Evolutionary conservation across 2,797 vertebrate genomes (phyloP), one percentile per base, ranked within the genome.

Genomic region (Phalloptychus januarius): DNA sequence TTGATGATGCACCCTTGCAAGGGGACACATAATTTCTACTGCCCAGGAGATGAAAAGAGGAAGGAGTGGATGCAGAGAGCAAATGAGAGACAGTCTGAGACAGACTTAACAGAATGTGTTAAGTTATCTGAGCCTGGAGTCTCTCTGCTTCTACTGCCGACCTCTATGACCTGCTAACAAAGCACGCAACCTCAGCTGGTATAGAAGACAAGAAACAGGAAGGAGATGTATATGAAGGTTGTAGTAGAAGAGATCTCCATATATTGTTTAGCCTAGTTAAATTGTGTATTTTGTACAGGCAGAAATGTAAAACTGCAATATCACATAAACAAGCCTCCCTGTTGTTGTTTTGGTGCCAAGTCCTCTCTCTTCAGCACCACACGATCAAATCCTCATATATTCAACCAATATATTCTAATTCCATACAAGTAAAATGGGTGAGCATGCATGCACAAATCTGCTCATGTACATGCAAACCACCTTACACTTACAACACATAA

Each of bases 11-110:
- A 78, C 84, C 90, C 88, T 83, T 84, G 89, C 90, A 88, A 93
- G 86, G 90, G 89, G 89, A 91, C 93, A 96, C 95, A 94, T 95
- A 94, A 96, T 96, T 91, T 92, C 90, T 93, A 83, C 88, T 93
- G 93, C 91, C 90, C 85, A 67, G 45, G 77, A 88, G 89, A 94
- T 85, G 87, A 87, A 91, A 86, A 87, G 83, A 90, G 88, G 89
- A 89, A 89, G 82, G 78, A 90, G 88, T 91, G 77, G 85, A 83
- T 87, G 89, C 79, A 78, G 84, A 88, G 78, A 90, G 85, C 8
- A 40, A 80, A 69, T 69, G 71, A 75, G 79, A 78, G 84, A 81
- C 58, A 76, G 79, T 69, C 86, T 44, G 36, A 71, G 72, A 73
- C 76, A 83, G 79, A 76, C 87, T 90, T 87, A 91, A 88, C 77